These are phyloP conservation scores for Plecturocebus donacophilus DNA, from an alignment of 2,113 vertebrate species.

Conservation along the genomic window DNA sequence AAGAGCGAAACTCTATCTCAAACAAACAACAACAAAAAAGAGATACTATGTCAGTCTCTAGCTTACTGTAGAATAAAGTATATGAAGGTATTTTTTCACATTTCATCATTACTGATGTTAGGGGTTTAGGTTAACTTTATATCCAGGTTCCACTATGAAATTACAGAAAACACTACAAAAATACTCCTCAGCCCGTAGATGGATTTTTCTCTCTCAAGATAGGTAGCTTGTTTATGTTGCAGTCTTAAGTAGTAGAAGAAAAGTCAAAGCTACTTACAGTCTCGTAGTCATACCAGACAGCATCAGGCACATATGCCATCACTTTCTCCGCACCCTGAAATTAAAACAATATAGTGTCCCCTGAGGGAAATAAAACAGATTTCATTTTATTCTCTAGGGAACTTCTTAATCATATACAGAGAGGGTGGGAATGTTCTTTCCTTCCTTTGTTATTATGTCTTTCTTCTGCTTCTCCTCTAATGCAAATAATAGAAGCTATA, in stretches of 20 bases:
- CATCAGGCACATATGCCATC: slow-evolving; percentile 91
- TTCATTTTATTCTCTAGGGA: accelerated
- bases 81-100: background rate
- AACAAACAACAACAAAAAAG: too few relatives aligned
- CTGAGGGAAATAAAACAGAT: background rate
- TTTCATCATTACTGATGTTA: background rate
- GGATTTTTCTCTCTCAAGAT: background rate
- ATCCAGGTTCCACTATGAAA: background rate
- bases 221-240: background rate
- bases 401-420: background rate
- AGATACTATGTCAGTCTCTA: background rate
- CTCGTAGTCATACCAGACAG: slow-evolving; percentile 94
- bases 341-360: slow-evolving; percentile 32
- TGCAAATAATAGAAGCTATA: background rate
- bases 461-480: background rate
- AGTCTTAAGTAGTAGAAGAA: background rate
- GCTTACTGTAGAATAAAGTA: background rate
- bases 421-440: accelerated
- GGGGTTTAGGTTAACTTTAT: background rate
- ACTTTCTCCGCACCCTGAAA: slow-evolving; percentile 86
- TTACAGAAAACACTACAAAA: background rate
- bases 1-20: too few relatives aligned
- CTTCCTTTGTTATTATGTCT: background rate
- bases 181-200: accelerated
- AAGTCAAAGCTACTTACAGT: slow-evolving; percentile 87